phyloP scores from a whole-genome alignment of 2,888 invertebrate genomes.

The Meganola albula region DNA sequence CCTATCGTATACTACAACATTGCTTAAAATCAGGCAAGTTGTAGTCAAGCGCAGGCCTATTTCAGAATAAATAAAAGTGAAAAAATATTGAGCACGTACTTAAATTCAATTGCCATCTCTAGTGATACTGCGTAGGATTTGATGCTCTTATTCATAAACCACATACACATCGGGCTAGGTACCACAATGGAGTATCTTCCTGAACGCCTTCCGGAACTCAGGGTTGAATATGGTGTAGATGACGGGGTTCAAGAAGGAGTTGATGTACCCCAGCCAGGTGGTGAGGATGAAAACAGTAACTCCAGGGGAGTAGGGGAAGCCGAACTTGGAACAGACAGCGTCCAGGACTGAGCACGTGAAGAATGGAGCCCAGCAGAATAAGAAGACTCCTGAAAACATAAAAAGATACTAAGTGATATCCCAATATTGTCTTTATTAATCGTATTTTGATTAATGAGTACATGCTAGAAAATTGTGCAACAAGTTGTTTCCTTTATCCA shows the following conservation, averaged over 20 bases:
- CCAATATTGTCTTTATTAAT: no score
- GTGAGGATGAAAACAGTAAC: slow-evolving; percentile 94
- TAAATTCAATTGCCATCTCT: no score
- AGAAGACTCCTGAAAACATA: slow-evolving; percentile 96
- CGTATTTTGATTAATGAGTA: no score
- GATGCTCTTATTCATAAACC: slow-evolving; percentile 50
- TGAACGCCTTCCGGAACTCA: slow-evolving; percentile 98
- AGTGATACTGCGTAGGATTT: no score
- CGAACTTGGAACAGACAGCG: slow-evolving; percentile 94
- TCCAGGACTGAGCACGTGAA: slow-evolving; percentile 99
- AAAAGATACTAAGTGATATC: no score
- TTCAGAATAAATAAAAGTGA: no score
- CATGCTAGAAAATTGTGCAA: no score
- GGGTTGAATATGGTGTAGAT: slow-evolving; percentile 97
- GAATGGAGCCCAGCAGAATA: slow-evolving; percentile 99
- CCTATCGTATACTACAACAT: no score
- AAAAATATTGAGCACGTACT: no score
- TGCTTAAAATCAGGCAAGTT: no score
- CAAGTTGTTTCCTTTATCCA: no score
- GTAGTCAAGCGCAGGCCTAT: no score
- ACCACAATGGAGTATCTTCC: slow-evolving; percentile 89
- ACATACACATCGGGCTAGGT: slow-evolving; percentile 71
- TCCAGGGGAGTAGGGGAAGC: slow-evolving; percentile 87
- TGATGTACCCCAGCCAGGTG: slow-evolving; percentile 99
- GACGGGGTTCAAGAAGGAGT: slow-evolving; percentile 94